Evolutionary conservation across 2,113 vertebrate species (phyloP).

Genomic region (Heptranchias perlo): DNA sequence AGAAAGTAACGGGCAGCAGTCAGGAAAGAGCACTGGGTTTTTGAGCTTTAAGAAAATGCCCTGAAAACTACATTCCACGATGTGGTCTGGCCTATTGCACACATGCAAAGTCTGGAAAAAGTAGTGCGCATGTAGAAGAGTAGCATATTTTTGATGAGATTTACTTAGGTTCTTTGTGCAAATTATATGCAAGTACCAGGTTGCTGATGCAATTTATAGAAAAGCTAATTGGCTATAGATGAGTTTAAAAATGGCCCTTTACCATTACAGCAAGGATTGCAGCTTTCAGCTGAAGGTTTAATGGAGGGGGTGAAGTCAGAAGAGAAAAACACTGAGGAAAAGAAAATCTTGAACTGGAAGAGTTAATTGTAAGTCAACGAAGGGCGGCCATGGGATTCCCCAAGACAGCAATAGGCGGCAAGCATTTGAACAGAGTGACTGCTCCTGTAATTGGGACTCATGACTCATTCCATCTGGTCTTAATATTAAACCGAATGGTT

Average conservation of each 20-base stretch:
- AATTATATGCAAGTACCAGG: not conserved
- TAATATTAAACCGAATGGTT: not conserved
- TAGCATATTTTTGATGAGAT: not conserved
- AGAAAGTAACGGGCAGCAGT: not conserved
- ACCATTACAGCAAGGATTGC: not conserved
- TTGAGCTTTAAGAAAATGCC: not conserved
- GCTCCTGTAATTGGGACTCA: conserved; percentile 9
- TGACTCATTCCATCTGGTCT: conserved; percentile 26
- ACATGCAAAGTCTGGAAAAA: not conserved
- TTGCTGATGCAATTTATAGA: not conserved
- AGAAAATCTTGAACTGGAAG: not conserved
- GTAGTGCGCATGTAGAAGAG: not conserved
- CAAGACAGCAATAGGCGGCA: not conserved
- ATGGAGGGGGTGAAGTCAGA: not conserved
- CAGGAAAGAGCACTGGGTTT: not conserved
- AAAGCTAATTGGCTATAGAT: not conserved
- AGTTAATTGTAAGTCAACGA: not conserved
- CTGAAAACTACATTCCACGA: not conserved
- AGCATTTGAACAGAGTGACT: not conserved
- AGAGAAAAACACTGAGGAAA: conserved; percentile 16
- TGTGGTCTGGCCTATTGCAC: not conserved
- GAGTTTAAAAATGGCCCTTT: not conserved
- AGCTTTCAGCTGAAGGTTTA: not conserved
- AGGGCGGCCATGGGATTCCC: not conserved
- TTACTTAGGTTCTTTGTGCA: not conserved